phyloP scores from a whole-genome alignment of 2,888 invertebrate species.

The Troilus luridus region DNA sequence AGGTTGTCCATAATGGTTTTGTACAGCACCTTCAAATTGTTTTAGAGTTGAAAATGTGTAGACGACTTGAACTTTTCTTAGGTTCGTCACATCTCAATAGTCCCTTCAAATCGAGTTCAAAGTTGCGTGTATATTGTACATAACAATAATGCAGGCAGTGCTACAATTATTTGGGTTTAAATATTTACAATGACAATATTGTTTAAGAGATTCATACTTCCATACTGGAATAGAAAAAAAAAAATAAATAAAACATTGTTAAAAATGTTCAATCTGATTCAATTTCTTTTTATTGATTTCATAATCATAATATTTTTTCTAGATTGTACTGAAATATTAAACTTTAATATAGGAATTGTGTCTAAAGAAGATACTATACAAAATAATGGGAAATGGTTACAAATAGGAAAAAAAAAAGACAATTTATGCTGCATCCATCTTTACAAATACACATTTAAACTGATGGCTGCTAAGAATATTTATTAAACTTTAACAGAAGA shows the following conservation, averaged over 20 bases:
- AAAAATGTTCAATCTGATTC: not conserved
- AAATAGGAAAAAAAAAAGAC: not conserved
- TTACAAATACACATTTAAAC: not conserved
- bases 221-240: not conserved
- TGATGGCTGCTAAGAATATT: not conserved
- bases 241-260: not conserved
- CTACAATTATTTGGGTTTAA: not conserved
- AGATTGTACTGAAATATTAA: not conserved
- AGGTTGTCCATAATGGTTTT: no score
- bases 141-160: no score
- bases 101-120: no score
- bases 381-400: not conserved
- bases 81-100: no score
- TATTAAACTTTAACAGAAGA: not conserved
- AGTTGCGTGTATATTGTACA: no score
- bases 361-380: not conserved
- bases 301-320: not conserved
- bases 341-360: not conserved
- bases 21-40: no score
- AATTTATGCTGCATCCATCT: slow-evolving; percentile 6
- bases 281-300: not conserved
- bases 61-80: no score
- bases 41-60: no score
- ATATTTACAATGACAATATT: not conserved
- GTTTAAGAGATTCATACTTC: not conserved